Evolutionary conservation across 2,888 invertebrate species (phyloP).

Genomic region (Leucozona laternaria): DNA sequence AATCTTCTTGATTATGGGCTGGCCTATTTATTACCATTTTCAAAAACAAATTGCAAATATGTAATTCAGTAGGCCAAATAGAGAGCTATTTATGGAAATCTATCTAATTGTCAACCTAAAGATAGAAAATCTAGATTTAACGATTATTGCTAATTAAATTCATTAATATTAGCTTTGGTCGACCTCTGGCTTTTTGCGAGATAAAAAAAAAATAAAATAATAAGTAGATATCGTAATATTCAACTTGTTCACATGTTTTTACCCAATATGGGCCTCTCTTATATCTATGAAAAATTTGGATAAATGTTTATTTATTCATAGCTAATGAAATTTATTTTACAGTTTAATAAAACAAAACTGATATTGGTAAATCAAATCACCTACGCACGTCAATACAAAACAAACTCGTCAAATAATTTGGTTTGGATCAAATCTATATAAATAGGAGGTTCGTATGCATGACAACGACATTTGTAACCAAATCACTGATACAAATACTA

Average conservation of each 20-base stretch:
- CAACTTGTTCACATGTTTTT: slow-evolving; percentile 47
- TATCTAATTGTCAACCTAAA: neutral
- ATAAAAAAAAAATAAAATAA: neutral
- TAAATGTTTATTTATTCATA: slow-evolving; percentile 50
- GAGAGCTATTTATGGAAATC: no score
- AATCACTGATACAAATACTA: slow-evolving; percentile 2
- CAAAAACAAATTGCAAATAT: no score
- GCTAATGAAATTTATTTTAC: slow-evolving; percentile 31
- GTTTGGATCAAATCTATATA: neutral
- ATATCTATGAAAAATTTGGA: slow-evolving; percentile 44
- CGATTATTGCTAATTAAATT: neutral
- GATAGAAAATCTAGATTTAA: neutral
- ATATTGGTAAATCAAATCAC: slow-evolving; percentile 18
- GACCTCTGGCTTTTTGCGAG: slow-evolving; percentile 12
- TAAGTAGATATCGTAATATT: slow-evolving; percentile 13
- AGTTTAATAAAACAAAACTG: slow-evolving; percentile 19
- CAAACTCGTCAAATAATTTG: neutral
- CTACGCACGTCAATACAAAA: slow-evolving; percentile 15
- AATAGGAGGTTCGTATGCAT: slow-evolving; percentile 15
- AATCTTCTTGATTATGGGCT: no score
- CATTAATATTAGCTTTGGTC: no score
- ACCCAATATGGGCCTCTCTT: slow-evolving; percentile 42
- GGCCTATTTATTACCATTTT: no score
- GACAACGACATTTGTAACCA: slow-evolving; percentile 8
- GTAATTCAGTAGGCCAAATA: no score